Evolutionary conservation across 2,113 vertebrate species (phyloP), one percentile per base, ranked within the genome.

Genomic region (Poeciliopsis turrubarensis): DNA sequence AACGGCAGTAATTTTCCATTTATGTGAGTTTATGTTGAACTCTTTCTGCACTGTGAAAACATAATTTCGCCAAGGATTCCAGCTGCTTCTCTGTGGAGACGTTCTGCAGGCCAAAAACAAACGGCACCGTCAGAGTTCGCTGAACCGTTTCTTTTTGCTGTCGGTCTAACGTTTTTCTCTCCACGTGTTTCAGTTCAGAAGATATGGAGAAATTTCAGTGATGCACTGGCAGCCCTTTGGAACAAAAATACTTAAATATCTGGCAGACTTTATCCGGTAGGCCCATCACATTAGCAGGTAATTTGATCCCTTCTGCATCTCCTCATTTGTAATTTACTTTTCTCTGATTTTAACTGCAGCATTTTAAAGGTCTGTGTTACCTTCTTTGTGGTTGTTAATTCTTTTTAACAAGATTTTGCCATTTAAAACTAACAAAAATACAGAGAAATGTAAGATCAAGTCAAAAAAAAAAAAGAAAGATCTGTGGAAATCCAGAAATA

Each of bases 1-100:
- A 83, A 84, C 72, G 72, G 27, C 71, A 81, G 76, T 31, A 3
- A 31, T 29, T 44, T 77, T 44, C 39, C 81, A 77, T 70, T 25
- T 63, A 19, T 70, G 31, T 68, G 64, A 29, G 64, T 83, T 27
- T 70, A 77, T 68, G 34, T 66, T 64, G 37, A 66, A 80, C 67
- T 72, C 65, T 26, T 63, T n/a, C 25, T 66, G 29, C 31, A 57
- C 14, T 65, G 47, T 57, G 65, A 51, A 74, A 39, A 57, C 34
- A 30, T 27, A 65, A 39, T 0, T 66, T 60, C 32, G 30, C 31
- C 31, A 39, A 30, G 57, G 31, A 64, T 60, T 32, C 72, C 65
- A 17, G 66, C 44, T 54, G 65, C 51, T 62, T 70, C 27, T 41
- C 22, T 70, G 65, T 69, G 54, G 77, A 68, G 47, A 65, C 7